Conservation (phyloP, 1,140 invertebrate genomes). For the Bombus impatiens region DNA sequence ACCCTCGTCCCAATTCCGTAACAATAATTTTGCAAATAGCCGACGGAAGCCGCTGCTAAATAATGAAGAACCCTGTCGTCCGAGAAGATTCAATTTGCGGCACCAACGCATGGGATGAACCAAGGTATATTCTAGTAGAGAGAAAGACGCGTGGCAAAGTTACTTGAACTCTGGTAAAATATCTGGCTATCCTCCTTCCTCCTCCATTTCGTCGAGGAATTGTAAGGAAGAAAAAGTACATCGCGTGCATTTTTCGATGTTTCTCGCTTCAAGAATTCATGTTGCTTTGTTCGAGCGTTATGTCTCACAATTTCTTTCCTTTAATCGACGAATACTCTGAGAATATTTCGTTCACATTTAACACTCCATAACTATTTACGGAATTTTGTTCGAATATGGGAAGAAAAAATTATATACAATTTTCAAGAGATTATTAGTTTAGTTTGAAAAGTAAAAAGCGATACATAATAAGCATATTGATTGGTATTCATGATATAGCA, state of each 20-base stretch:
- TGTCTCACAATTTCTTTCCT: not conserved
- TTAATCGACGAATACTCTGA: not conserved
- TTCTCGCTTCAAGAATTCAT: constrained; percentile 4
- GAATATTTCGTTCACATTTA: no score
- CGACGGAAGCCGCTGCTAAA: constrained; percentile 72
- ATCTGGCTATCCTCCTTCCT: constrained; percentile 19
- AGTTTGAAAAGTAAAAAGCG: no score
- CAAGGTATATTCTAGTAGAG: constrained; percentile 37
- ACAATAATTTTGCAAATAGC: constrained; percentile 78
- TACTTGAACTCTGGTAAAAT: constrained; percentile 39
- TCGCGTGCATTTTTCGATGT: constrained; percentile 15
- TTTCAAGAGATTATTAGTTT: no score
- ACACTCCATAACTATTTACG: no score
- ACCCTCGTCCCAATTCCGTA: constrained; percentile 71
- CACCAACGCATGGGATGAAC: constrained; percentile 57
- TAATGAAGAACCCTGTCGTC: constrained; percentile 74
- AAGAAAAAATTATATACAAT: no score
- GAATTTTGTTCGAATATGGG: no score
- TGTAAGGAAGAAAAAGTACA: not conserved
- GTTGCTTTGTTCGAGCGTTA: not conserved
- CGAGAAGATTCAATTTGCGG: constrained; percentile 75
- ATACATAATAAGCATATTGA: no score
- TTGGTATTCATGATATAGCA: no score
- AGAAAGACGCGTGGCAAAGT: constrained; percentile 40
- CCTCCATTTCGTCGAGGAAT: constrained; percentile 13